Percentiles rank a stretch among this genome's conserved stretches.
phyloP scores from a whole-genome alignment of 2,113 vertebrate genomes.

The Cynoglossus semilaevis region DNA sequence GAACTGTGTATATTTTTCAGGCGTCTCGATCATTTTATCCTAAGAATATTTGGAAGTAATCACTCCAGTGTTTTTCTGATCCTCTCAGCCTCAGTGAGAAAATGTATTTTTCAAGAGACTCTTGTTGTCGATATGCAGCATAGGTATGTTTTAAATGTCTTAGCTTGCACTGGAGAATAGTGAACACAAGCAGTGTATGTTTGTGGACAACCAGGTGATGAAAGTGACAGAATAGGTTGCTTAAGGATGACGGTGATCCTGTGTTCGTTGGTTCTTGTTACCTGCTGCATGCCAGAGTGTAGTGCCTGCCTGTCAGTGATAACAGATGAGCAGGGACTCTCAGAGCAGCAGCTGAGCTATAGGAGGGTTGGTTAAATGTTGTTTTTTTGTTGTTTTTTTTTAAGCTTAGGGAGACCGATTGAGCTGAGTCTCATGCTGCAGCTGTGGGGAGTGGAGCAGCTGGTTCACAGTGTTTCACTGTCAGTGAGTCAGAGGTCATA shows the following conservation, averaged over 20 bases:
- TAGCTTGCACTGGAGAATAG: neutral
- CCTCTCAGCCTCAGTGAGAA: no score
- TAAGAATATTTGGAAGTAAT: no score
- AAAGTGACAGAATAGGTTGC: constrained; percentile 11
- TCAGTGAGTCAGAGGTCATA: constrained; percentile 35
- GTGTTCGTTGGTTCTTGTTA: constrained; percentile 46
- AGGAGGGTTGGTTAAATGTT: constrained; percentile 17
- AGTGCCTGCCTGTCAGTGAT: constrained; percentile 47
- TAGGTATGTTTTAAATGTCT: no score
- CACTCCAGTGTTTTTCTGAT: no score
- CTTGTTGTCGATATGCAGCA: no score
- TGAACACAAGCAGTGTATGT: constrained; percentile 8
- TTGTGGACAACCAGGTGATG: neutral
- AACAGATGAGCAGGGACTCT: constrained; percentile 37
- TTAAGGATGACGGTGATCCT: constrained; percentile 17
- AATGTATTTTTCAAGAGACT: no score
- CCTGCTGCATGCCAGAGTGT: constrained; percentile 26
- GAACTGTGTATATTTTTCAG: no score
- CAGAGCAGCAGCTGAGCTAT: constrained; percentile 20
- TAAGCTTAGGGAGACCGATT: constrained; percentile 20
- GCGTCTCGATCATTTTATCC: no score
- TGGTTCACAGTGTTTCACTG: constrained; percentile 36
- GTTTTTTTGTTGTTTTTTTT: neutral
- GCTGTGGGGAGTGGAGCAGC: constrained; percentile 41
- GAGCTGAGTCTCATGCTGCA: constrained; percentile 8